phyloP scores from a whole-genome alignment of 2,888 invertebrate genomes.

The Stenoptilia bipunctidactyla region DNA sequence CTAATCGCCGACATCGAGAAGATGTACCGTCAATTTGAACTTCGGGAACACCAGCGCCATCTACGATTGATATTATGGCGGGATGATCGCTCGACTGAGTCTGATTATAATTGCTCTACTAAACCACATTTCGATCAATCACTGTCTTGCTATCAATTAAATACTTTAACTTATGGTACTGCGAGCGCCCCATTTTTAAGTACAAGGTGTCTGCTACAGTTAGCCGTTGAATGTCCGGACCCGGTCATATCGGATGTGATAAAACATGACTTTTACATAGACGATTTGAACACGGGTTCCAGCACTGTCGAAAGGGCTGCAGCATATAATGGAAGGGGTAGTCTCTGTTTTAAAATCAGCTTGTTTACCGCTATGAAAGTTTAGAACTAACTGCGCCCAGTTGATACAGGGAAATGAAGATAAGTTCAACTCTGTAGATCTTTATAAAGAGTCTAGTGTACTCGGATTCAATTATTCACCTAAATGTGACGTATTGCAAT shows the following conservation, averaged over 20 bases:
- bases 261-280: not conserved
- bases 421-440: too few species aligned
- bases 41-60: not conserved
- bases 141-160: not conserved
- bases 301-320: not conserved
- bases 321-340: not conserved
- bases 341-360: not conserved
- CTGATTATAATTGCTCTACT: too few species aligned
- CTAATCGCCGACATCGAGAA: not conserved
- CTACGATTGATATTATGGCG: not conserved
- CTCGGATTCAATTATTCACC: too few species aligned
- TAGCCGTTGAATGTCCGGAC: not conserved
- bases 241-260: not conserved
- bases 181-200: not conserved
- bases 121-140: too few species aligned
- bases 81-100: not conserved
- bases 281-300: not conserved
- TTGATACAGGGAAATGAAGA: too few species aligned
- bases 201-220: not conserved
- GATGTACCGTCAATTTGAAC: not conserved
- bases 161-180: not conserved
- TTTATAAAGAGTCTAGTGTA: too few species aligned
- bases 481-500: too few species aligned
- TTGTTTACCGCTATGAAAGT: not conserved
- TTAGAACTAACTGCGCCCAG: not conserved